Percentiles rank a stretch among this genome's conserved stretches.
These are phyloP conservation scores for Coryphaenoides rupestris DNA, from an alignment of 2,113 vertebrate genomes.

Conservation along the genomic window DNA sequence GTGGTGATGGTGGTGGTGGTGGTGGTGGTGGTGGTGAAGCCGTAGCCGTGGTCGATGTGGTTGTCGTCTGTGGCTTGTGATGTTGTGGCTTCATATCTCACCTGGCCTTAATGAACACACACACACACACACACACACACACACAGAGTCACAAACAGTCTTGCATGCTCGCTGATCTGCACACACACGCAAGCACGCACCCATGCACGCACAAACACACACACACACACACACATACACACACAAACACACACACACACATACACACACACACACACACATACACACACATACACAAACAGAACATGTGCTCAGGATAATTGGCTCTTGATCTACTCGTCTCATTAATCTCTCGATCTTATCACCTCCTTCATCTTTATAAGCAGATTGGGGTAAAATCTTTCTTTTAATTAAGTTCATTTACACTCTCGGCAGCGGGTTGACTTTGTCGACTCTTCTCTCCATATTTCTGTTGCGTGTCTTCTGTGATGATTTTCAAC, in stretches of 20 bases:
- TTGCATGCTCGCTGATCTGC: background rate
- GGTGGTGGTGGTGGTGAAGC: constrained; percentile 52
- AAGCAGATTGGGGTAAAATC: constrained; percentile 42
- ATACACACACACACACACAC: background rate
- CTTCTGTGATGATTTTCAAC: background rate
- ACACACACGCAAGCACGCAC: background rate
- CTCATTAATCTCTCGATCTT: constrained; percentile 54
- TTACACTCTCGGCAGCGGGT: constrained; percentile 1
- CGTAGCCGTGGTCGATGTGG: constrained; percentile 21
- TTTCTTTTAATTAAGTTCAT: constrained; percentile 20
- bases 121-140: background rate
- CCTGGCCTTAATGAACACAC: background rate
- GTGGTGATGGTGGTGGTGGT: constrained; percentile 59
- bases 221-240: constrained; percentile 4
- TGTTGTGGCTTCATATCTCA: background rate
- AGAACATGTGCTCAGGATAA: constrained; percentile 4
- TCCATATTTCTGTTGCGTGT: too few relatives aligned
- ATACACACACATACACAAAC: constrained; percentile 1
- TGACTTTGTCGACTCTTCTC: background rate
- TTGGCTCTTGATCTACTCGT: constrained; percentile 28
- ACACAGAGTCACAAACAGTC: background rate
- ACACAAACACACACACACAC: background rate
- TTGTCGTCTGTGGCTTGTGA: constrained; percentile 12
- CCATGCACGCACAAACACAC: background rate
- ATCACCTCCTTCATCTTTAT: constrained; percentile 43